Conservation (phyloP, 2,113 vertebrate genomes). For the Geothlypis trichas region DNA sequence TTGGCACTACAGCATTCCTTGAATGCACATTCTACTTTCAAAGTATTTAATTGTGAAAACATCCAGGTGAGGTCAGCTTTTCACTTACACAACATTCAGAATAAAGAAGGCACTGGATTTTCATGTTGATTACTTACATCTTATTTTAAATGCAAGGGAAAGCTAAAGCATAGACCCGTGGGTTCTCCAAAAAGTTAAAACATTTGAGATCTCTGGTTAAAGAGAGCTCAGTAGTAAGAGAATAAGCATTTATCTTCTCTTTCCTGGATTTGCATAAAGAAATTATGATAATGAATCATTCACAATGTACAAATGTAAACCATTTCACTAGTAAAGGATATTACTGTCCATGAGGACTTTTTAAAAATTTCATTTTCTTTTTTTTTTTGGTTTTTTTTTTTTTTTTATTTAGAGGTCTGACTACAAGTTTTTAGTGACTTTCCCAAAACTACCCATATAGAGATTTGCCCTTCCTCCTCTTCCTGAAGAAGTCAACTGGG, state of each 20-base stretch:
- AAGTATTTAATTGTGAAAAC: neutral
- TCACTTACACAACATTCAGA: neutral
- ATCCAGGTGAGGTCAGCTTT: neutral
- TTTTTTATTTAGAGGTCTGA: neutral
- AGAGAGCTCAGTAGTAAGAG: neutral
- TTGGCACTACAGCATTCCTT: neutral
- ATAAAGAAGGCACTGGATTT: neutral
- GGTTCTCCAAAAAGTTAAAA: neutral
- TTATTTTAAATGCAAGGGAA: neutral
- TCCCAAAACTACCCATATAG: neutral
- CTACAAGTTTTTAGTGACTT: neutral
- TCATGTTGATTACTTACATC: neutral
- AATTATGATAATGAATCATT: neutral
- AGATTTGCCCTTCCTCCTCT: neutral
- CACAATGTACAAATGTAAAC: neutral
- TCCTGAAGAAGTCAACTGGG: neutral
- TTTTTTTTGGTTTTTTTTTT: neutral
- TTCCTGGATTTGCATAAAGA: neutral
- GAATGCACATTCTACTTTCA: neutral
- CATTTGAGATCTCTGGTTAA: neutral
- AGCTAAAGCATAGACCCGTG: neutral
- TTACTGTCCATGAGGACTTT: fast-evolving
- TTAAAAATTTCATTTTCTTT: no score
- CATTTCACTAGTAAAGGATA: neutral
- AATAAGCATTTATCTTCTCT: neutral